Conservation (phyloP, 2,888 invertebrate genomes). For the Erebia epiphron region DNA sequence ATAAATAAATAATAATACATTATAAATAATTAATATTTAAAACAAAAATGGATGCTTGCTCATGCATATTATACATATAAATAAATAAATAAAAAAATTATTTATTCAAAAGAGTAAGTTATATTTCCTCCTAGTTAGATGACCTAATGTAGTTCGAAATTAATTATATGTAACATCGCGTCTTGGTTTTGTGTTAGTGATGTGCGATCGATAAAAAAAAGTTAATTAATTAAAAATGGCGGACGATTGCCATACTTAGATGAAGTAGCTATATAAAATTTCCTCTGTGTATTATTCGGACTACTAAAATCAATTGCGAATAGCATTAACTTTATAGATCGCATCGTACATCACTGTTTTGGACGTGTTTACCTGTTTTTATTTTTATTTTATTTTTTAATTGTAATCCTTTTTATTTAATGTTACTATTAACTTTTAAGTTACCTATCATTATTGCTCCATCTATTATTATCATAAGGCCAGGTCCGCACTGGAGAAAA, state of each 20-base stretch:
- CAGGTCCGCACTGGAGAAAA: no score
- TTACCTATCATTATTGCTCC: slow-evolving; percentile 51
- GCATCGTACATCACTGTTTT: not conserved
- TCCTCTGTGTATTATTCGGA: not conserved
- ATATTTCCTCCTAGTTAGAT: slow-evolving; percentile 50
- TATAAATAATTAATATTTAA: slow-evolving; percentile 11
- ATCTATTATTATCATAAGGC: slow-evolving; percentile 67
- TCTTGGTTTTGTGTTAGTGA: not conserved
- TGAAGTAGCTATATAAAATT: not conserved
- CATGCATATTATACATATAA: slow-evolving; percentile 45
- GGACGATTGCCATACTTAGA: not conserved
- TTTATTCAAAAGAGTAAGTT: slow-evolving; percentile 59
- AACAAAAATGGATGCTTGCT: slow-evolving; percentile 55
- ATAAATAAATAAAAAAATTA: slow-evolving; percentile 39
- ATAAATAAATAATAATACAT: slow-evolving; percentile 31
- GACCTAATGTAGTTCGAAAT: slow-evolving; percentile 41
- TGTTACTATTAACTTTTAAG: slow-evolving; percentile 79
- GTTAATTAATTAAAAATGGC: not conserved
- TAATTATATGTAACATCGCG: slow-evolving; percentile 22
- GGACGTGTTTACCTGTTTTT: slow-evolving; percentile 30
- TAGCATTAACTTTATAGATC: not conserved
- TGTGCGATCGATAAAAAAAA: slow-evolving; percentile 1
- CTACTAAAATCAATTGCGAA: not conserved
- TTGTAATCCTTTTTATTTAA: slow-evolving; percentile 70
- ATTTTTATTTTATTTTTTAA: slow-evolving; percentile 46